A percentile compares a stretch with the other conserved stretches of the same genome.
Conservation (phyloP, 2,888 invertebrate species). For the Marasmarcha lunaedactyla region DNA sequence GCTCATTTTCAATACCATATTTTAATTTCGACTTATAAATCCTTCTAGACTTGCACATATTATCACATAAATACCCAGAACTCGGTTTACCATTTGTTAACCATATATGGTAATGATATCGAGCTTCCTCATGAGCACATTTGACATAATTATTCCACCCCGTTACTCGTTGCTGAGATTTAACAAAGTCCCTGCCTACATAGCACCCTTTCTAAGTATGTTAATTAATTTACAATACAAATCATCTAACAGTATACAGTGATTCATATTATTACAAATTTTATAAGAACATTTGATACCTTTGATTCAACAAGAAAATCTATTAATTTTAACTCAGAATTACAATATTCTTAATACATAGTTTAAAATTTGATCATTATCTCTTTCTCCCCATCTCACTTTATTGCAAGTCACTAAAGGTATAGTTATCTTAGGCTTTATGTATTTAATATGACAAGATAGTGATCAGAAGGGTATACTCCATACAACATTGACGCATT, state of each 20-base stretch:
- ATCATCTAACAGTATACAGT: background rate
- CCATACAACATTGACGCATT: constrained; percentile 1
- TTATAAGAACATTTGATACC: constrained; percentile 1
- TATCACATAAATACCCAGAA: background rate
- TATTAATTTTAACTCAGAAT: background rate
- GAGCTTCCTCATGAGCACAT: constrained; percentile 2
- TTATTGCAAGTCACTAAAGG: background rate
- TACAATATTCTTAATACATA: constrained; percentile 1
- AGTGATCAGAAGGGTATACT: constrained; percentile 1
- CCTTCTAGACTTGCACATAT: constrained; percentile 2
- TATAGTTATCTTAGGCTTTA: background rate
- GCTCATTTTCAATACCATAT: constrained; percentile 1
- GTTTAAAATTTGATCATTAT: background rate
- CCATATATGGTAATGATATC: constrained; percentile 2
- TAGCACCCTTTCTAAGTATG: background rate
- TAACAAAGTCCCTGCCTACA: constrained; percentile 1
- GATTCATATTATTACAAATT: background rate
- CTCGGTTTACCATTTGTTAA: constrained; percentile 2
- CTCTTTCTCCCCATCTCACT: constrained; percentile 1
- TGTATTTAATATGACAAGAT: background rate
- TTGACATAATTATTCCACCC: constrained; percentile 4
- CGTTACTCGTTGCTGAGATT: background rate
- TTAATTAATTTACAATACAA: background rate
- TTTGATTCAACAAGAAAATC: background rate
- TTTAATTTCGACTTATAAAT: constrained; percentile 4